A percentile compares a stretch with the other conserved stretches of the same genome.
phyloP scores from a whole-genome alignment of 2,113 vertebrate genomes.

The Collichthys lucidus region DNA sequence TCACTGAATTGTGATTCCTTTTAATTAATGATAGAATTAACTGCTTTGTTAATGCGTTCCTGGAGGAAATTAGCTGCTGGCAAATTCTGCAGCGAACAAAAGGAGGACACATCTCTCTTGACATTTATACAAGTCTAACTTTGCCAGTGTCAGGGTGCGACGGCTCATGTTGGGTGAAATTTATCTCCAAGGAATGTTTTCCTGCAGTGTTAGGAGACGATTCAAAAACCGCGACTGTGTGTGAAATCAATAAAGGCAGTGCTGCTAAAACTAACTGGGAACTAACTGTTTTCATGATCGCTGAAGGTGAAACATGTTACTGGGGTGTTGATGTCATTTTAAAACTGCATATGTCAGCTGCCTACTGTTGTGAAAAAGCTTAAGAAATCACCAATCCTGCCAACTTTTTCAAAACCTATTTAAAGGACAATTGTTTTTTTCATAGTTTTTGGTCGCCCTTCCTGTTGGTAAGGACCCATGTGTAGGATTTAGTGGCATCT shows the following conservation, averaged over 20 bases:
- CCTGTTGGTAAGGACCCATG: neutral
- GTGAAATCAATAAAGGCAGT: slow-evolving; percentile 42
- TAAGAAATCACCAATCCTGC: neutral
- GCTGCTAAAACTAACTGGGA: neutral
- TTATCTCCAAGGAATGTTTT: slow-evolving; percentile 77
- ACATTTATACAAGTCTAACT: slow-evolving; percentile 80
- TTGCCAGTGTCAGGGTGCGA: slow-evolving; percentile 75
- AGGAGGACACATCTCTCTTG: slow-evolving; percentile 81
- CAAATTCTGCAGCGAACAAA: slow-evolving; percentile 77
- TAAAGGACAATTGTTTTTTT: neutral
- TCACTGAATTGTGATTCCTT: slow-evolving; percentile 85
- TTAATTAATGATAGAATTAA: slow-evolving; percentile 87
- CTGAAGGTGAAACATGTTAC: slow-evolving; percentile 16
- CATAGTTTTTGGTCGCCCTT: neutral
- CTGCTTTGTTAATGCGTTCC: slow-evolving; percentile 85
- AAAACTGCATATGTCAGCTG: neutral
- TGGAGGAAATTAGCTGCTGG: slow-evolving; percentile 83
- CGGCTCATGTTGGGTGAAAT: slow-evolving; percentile 76
- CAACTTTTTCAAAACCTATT: neutral
- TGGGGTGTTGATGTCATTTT: neutral
- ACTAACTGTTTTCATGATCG: slow-evolving; percentile 27
- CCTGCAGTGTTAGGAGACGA: slow-evolving; percentile 46
- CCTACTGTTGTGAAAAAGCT: neutral
- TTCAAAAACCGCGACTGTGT: slow-evolving; percentile 26
- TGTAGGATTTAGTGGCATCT: too few species aligned